These are phyloP conservation scores for Achatina immaculata DNA, from an alignment of 1,140 invertebrate genomes.

Conservation along the genomic window DNA sequence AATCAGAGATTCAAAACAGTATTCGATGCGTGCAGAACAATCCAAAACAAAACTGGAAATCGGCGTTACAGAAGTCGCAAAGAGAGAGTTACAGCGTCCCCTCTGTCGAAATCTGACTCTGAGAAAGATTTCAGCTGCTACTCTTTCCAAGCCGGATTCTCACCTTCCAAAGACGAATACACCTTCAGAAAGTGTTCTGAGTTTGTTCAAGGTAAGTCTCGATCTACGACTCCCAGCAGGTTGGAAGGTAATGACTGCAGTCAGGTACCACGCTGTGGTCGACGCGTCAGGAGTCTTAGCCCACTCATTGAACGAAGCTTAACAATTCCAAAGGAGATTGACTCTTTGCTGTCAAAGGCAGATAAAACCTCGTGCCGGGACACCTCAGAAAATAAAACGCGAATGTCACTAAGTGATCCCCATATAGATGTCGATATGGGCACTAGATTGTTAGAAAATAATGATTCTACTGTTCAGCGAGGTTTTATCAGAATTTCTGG, in stretches of 20 bases:
- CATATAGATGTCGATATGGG: too few relatives aligned
- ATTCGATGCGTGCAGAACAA: neutral
- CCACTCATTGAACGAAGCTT: conserved; percentile 21
- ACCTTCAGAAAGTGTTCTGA: neutral
- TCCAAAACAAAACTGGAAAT: too few relatives aligned
- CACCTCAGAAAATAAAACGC: too few relatives aligned
- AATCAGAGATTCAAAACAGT: neutral
- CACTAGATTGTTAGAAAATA: too few relatives aligned
- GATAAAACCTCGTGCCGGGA: too few relatives aligned
- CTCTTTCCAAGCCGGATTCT: neutral
- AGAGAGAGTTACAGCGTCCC: neutral
- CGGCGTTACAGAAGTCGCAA: conserved; percentile 2
- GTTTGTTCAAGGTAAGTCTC: neutral
- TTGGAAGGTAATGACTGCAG: neutral
- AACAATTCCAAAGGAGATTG: too few relatives aligned
- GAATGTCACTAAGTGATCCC: too few relatives aligned
- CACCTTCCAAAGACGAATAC: neutral
- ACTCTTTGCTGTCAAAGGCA: too few relatives aligned
- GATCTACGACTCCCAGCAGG: neutral
- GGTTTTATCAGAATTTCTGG: too few relatives aligned
- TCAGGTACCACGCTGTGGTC: neutral
- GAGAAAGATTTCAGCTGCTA: conserved; percentile 15
- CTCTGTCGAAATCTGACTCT: neutral
- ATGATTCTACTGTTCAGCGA: too few relatives aligned
- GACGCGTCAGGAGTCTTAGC: conserved; percentile 7